Conservation (phyloP, 1,140 invertebrate species). For the Planococcus citri region DNA sequence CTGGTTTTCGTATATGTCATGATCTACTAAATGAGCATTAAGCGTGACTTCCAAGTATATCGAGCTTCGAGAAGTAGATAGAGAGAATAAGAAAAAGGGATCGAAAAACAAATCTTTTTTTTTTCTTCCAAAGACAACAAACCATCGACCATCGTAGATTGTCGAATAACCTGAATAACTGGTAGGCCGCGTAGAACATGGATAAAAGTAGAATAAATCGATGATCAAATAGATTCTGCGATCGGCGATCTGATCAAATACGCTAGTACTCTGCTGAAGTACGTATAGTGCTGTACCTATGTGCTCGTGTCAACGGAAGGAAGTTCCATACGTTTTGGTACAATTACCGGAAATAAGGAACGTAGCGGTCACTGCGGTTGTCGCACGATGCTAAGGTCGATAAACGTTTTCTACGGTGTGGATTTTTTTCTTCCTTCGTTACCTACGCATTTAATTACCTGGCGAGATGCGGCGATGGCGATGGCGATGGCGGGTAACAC, state of each 20-base stretch:
- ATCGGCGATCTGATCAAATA: too few species aligned
- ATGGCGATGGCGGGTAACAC: too few species aligned
- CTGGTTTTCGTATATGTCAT: slow-evolving; percentile 2
- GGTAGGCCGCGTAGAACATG: not conserved
- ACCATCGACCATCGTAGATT: not conserved
- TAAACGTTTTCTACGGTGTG: not conserved
- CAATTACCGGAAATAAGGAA: not conserved
- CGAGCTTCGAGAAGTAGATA: not conserved
- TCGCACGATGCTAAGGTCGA: not conserved
- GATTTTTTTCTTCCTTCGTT: not conserved
- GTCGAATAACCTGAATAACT: not conserved
- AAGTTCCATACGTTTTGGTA: not conserved
- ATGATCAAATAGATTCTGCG: not conserved
- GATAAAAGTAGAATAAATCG: not conserved
- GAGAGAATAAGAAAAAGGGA: too few species aligned
- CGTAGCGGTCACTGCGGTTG: not conserved
- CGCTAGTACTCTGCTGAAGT: too few species aligned
- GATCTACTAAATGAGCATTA: not conserved
- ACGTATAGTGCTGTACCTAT: too few species aligned
- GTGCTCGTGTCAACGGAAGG: not conserved
- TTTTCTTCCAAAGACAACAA: too few species aligned
- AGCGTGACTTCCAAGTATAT: not conserved
- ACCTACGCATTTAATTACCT: too few species aligned
- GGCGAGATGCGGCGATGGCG: too few species aligned
- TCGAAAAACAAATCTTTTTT: slow-evolving; percentile 8